Evolutionary conservation across 2,888 invertebrate species (phyloP).

Genomic region (Acrocyrtus sp.): DNA sequence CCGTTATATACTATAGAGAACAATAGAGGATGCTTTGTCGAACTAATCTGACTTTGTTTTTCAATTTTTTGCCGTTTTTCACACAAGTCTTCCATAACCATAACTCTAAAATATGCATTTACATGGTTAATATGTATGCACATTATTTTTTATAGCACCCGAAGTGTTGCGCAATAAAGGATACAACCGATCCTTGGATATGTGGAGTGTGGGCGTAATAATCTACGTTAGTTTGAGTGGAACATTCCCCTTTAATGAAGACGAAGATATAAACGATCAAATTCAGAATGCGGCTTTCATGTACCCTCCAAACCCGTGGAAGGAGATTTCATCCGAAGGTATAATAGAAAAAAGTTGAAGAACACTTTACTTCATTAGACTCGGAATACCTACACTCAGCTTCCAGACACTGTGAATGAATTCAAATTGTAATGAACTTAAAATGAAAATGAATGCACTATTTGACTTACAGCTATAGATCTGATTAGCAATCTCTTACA

Average conservation of each 20-base stretch:
- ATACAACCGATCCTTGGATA: conserved; percentile 97
- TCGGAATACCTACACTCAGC: neutral
- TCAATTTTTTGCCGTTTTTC: too few relatives aligned
- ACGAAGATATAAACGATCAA: conserved; percentile 99
- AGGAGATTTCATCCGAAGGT: conserved; percentile 93
- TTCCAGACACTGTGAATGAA: too few relatives aligned
- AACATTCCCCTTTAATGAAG: conserved; percentile 99
- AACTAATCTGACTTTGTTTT: too few relatives aligned
- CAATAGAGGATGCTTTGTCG: too few relatives aligned
- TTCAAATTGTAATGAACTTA: too few relatives aligned
- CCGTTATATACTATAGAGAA: too few relatives aligned
- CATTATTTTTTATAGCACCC: conserved; percentile 79
- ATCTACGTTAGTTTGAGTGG: conserved; percentile 98
- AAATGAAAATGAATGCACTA: too few relatives aligned
- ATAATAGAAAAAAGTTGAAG: conserved; percentile 64
- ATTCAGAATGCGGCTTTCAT: conserved; percentile 99
- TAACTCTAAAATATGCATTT: too few relatives aligned
- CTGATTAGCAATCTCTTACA: conserved; percentile 97
- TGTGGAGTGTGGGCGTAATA: conserved; percentile 98
- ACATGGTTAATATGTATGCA: too few relatives aligned
- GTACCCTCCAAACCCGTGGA: conserved; percentile 99
- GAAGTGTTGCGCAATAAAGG: conserved; percentile 98
- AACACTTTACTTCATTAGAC: too few relatives aligned
- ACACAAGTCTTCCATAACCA: too few relatives aligned
- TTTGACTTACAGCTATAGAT: conserved; percentile 84